Conservation (phyloP, 2,888 invertebrate species). For the Tenthredo distinguenda region DNA sequence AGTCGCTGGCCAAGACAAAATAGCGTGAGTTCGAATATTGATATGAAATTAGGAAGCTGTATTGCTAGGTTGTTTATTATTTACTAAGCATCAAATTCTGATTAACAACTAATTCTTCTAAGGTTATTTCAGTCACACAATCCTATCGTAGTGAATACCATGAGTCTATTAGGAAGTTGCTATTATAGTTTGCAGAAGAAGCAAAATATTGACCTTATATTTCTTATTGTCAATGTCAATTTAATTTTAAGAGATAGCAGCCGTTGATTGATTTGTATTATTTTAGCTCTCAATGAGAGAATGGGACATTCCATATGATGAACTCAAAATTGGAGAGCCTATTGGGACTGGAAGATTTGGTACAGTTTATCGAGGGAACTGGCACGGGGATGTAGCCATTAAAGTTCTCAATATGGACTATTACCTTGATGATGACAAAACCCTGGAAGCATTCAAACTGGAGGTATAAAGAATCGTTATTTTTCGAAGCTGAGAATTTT, state of each 20-base stretch:
- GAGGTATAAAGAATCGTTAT: conserved; percentile 82
- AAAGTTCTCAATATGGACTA: conserved; percentile 96
- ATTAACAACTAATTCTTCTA: background rate
- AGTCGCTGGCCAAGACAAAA: conserved; percentile 89
- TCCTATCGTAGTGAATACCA: too few species aligned
- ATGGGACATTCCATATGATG: conserved; percentile 99
- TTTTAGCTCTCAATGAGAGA: conserved; percentile 91
- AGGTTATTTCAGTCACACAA: background rate
- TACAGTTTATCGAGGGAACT: conserved; percentile 95
- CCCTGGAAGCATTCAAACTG: conserved; percentile 95
- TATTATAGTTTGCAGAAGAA: too few species aligned
- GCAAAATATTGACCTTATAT: too few species aligned
- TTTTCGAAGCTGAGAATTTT: background rate
- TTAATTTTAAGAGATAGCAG: too few species aligned
- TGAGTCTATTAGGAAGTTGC: too few species aligned
- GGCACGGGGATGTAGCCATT: conserved; percentile 99
- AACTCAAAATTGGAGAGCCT: conserved; percentile 91
- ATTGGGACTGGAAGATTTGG: conserved; percentile 97
- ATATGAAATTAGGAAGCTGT: background rate
- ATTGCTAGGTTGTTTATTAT: background rate
- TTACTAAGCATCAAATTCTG: background rate
- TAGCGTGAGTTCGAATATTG: conserved; percentile 82
- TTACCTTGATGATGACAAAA: conserved; percentile 90
- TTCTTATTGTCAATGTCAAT: too few species aligned
- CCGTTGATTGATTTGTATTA: conserved; percentile 5